Conservation (phyloP, 2,888 invertebrate genomes). For the Temnothorax ravouxi region DNA sequence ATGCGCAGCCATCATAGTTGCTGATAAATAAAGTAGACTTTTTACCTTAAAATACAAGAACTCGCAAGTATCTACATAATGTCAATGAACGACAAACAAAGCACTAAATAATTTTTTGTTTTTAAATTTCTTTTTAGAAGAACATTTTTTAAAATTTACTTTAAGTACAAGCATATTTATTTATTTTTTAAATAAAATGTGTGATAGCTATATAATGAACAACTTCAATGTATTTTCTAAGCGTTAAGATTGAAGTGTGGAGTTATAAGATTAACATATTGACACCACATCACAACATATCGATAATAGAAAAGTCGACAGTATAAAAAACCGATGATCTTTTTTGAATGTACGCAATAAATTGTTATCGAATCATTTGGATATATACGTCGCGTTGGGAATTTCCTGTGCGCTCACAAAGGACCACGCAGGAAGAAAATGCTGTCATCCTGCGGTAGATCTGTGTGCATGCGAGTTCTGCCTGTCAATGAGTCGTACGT, state of each 20-base stretch:
- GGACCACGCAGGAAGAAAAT: slow-evolving; percentile 36
- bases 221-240: too few species aligned
- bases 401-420: slow-evolving; percentile 38
- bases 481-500: slow-evolving; percentile 1
- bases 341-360: not conserved
- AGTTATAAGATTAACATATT: not conserved
- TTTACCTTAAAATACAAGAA: not conserved
- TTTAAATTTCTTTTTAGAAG: not conserved
- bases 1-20: not conserved
- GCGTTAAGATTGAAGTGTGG: too few species aligned
- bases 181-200: not conserved
- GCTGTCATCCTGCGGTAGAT: slow-evolving; percentile 3
- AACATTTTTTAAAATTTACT: not conserved
- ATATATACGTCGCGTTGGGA: not conserved
- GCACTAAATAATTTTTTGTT: not conserved
- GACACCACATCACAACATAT: not conserved
- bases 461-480: too few species aligned
- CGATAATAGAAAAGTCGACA: not conserved
- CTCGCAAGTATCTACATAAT: not conserved
- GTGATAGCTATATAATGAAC: too few species aligned
- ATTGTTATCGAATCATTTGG: not conserved
- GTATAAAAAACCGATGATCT: not conserved
- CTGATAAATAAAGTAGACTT: not conserved
- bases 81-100: not conserved
- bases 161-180: not conserved